Percentiles rank a stretch among this genome's conserved stretches.
phyloP scores from a whole-genome alignment of 1,140 invertebrate genomes.

The Drosophila hydei region DNA sequence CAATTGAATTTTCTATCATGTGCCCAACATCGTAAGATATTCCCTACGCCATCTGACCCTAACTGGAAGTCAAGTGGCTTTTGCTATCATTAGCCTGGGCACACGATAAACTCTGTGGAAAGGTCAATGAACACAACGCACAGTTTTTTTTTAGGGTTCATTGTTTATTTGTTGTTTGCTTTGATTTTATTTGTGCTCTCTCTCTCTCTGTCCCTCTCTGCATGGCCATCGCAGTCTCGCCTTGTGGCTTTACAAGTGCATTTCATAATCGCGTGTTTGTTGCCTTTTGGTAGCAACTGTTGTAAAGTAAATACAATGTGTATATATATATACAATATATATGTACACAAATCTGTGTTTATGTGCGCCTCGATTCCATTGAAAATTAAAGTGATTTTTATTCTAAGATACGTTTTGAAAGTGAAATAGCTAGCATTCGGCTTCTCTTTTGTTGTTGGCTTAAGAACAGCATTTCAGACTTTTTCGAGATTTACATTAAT shows the following conservation, averaged over 20 bases:
- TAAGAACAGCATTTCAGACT: not conserved
- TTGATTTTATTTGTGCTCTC: conserved; percentile 47
- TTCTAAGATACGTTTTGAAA: conserved; percentile 29
- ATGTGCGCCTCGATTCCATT: conserved; percentile 34
- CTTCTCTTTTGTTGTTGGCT: conserved; percentile 25
- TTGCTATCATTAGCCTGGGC: conserved; percentile 48
- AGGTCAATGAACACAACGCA: conserved; percentile 63
- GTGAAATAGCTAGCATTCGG: conserved; percentile 42
- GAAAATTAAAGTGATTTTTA: conserved; percentile 48
- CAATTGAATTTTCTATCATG: conserved; percentile 6
- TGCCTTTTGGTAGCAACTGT: conserved; percentile 25
- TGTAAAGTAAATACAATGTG: conserved; percentile 6
- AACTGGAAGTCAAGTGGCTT: conserved; percentile 23
- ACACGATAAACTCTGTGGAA: conserved; percentile 40
- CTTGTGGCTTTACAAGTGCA: conserved; percentile 30
- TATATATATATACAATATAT: not conserved
- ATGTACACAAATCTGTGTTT: conserved; percentile 19
- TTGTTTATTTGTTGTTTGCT: conserved; percentile 58
- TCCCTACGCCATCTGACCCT: not conserved
- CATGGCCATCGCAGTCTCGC: not conserved
- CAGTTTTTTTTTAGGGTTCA: conserved; percentile 57
- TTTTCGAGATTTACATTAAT: conserved; percentile 4
- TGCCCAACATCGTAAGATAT: not conserved
- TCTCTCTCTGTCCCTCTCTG: not conserved
- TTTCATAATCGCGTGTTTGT: conserved; percentile 48